Evolutionary conservation across 2,888 invertebrate genomes (phyloP), one percentile per base, ranked within the genome.

Genomic region (Creontiades dilutus): DNA sequence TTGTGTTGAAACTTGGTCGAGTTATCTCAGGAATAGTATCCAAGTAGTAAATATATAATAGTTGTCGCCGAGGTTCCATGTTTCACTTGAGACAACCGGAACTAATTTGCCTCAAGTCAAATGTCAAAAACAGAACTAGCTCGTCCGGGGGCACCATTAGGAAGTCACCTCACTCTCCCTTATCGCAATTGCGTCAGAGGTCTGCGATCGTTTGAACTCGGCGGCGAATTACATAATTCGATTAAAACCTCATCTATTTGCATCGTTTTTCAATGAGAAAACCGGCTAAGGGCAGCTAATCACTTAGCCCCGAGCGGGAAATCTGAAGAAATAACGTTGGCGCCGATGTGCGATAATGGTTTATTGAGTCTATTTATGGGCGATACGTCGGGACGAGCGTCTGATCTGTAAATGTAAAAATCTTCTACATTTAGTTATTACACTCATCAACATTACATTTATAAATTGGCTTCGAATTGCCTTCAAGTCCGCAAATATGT

Each of bases 261-360:
- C 68, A 68, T 9, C 68, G 23, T 5, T 68, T 68, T 68, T 27
- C 19, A 68, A 68, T 27, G 68, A 68, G 68, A 68, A 68, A 68
- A 68, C 68, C 23, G 27, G 13, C 68, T 23, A 68, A 68, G 68
- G 68, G 68, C 68, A 68, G 19, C 68, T 68, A 68, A 68, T 68
- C 68, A 68, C 23, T 68, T 19, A 23, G 68, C 68, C 68, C 23
- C 68, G 19, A 11, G 68, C 7, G 68, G 4, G 68, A 23, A 61
- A 68, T 68, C 68, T 68, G 27, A 68, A 68, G 68, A 68, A 68
- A 68, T 23, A 23, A 23, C 68, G 68, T 68, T 68, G 68, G 23
- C 68, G 68, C 68, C 68, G 68, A 68, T 68, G 68, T 68, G 68
- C 68, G 68, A 68, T 68, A 68, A 68, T 68, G 68, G 68, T 23